Conservation (phyloP, 2,797 vertebrate genomes). For the Aratinga solstitialis region DNA sequence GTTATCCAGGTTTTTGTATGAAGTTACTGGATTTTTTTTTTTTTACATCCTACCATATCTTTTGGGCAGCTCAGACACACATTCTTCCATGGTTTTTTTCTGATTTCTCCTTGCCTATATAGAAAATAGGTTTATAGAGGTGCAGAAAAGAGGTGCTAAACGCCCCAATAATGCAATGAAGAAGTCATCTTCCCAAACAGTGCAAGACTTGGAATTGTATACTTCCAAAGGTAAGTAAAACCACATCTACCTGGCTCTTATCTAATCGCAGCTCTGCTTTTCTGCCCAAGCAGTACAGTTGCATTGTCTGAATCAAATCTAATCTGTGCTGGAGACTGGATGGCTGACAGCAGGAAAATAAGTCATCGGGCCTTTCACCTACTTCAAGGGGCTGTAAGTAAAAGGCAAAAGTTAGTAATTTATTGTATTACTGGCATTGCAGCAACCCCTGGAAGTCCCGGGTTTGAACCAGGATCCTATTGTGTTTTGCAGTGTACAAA, state of each 20-base stretch:
- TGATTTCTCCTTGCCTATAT: neutral
- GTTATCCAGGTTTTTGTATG: neutral
- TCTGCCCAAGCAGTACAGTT: neutral
- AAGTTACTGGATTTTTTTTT: neutral
- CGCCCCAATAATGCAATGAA: neutral
- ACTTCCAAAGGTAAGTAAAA: neutral
- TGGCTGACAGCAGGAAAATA: slow-evolving; percentile 13
- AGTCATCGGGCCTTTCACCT: neutral
- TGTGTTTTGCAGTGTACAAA: neutral
- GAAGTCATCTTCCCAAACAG: neutral
- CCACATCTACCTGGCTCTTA: neutral
- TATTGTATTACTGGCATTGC: neutral
- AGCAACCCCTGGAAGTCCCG: neutral
- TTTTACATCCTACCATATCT: neutral
- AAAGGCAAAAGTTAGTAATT: slow-evolving; percentile 10
- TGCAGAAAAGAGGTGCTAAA: too few species aligned
- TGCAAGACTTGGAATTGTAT: neutral
- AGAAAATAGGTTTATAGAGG: neutral
- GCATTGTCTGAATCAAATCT: slow-evolving; percentile 21
- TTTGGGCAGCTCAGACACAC: neutral
- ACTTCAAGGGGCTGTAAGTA: neutral
- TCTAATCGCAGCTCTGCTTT: neutral
- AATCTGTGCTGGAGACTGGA: neutral
- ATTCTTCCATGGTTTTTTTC: neutral
- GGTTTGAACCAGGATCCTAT: neutral